These are phyloP conservation scores for Leucoptera coffeella DNA, from an alignment of 2,888 invertebrate genomes.

Conservation along the genomic window DNA sequence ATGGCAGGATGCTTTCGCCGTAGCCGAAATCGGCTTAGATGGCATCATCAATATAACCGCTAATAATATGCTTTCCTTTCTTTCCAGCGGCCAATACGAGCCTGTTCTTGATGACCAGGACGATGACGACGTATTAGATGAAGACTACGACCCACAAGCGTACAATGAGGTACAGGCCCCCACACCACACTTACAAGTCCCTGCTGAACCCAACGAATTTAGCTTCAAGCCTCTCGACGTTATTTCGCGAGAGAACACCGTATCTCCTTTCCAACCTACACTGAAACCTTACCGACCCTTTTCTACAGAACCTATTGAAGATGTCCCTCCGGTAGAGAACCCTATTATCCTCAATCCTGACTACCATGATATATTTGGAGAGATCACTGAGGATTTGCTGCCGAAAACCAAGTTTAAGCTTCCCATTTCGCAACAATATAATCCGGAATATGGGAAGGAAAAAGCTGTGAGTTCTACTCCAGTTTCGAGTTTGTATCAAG, in stretches of 20 bases:
- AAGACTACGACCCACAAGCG: conserved; percentile 30
- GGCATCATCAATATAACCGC: too few species aligned
- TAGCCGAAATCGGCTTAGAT: too few species aligned
- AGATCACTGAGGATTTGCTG: conserved; percentile 11
- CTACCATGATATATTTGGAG: conserved; percentile 21
- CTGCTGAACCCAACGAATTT: conserved; percentile 6
- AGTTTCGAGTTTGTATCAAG: too few species aligned
- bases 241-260: conserved; percentile 15
- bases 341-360: conserved; percentile 30
- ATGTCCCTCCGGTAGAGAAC: conserved; percentile 24
- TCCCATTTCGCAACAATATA: conserved; percentile 30
- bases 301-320: conserved; percentile 22
- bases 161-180: conserved; percentile 39
- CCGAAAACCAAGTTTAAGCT: conserved; percentile 22
- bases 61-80: too few species aligned
- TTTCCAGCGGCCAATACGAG: conserved; percentile 37
- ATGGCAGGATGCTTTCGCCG: too few species aligned
- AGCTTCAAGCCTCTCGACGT: neutral
- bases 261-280: conserved; percentile 17
- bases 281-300: conserved; percentile 28
- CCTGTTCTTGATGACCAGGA: conserved; percentile 33
- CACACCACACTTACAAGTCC: conserved; percentile 7
- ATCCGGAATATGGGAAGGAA: conserved; percentile 15
- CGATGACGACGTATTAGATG: conserved; percentile 21
- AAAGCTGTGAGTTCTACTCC: too few species aligned